Conservation (phyloP, 30 jellyfish, hydroid and myxozoan genomes). For the Aurelia aurita complex sp. Pacific region DNA sequence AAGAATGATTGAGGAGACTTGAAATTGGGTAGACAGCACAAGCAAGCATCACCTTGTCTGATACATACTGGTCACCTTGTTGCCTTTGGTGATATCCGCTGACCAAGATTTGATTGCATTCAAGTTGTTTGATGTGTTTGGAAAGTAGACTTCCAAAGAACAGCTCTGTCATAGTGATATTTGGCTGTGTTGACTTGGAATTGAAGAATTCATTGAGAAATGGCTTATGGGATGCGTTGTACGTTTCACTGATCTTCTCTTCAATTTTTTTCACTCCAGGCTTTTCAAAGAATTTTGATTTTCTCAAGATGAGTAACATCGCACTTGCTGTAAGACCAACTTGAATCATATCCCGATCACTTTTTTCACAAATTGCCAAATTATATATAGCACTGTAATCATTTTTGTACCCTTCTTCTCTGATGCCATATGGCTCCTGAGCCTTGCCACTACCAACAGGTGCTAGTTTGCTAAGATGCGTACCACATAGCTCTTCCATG, state of each 20-base stretch:
- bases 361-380: slow-evolving; percentile 24
- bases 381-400: slow-evolving; percentile 59
- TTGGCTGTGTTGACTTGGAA: background rate
- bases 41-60: slow-evolving; percentile 70
- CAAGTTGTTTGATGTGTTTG: slow-evolving; percentile 85
- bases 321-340: slow-evolving; percentile 60
- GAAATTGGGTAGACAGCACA: slow-evolving; percentile 87
- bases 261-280: background rate
- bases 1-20: slow-evolving; percentile 84
- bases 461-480: slow-evolving; percentile 2
- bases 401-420: slow-evolving; percentile 9
- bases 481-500: background rate
- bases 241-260: background rate
- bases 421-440: slow-evolving; percentile 29
- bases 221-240: background rate
- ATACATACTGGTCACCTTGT: slow-evolving; percentile 33
- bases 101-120: slow-evolving; percentile 85
- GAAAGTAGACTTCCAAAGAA: slow-evolving; percentile 57
- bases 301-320: slow-evolving; percentile 22
- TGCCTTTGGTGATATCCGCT: slow-evolving; percentile 32
- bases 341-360: slow-evolving; percentile 48
- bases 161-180: background rate
- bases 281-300: slow-evolving; percentile 18
- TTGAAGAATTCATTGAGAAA: background rate
- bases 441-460: background rate